Base-by-base conservation (phyloP, 35 echinoderm and acorn worm genomes). In the Apostichopus californicus region DNA sequence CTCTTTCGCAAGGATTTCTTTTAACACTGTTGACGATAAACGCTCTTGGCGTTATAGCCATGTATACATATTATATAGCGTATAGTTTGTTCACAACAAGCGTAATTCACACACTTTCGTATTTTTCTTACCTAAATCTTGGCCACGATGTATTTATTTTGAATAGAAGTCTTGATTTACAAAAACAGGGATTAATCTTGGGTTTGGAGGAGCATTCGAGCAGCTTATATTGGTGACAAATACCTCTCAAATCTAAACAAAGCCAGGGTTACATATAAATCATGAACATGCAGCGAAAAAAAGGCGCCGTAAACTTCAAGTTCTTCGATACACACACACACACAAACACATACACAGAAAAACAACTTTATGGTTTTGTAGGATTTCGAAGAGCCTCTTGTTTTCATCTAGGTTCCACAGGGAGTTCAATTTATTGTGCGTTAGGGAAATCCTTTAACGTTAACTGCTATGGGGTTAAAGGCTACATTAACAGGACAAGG, bases 71-170 rank as follows among this genome's bases (percentile, higher is more conserved):
- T 24, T 46, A 46, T 46, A 46, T 46, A 46, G 34, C 34, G 34
- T 46, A 46, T 46, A 46, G 34, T 75, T 75, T 18, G 71, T 75
- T 75, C 71, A 61, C 58, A 61, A 75, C 71, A n/a, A 18, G 71
- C 15, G 71, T 75, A 75, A 75, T 75, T 75, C 71, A 75, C 71
- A 75, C 71, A 75, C 71, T 75, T 22, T 75, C 17, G 71, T 75
- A 75, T 75, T 75, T 75, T 75, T 75, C 71, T 75, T 75, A n/a
- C 13, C 57, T 59, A 59, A 83, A 83, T 58, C 57, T 85, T 9
- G 55, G 81, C 18, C 81, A 59, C 55, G 57, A 85, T 85, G 57
- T 85, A 85, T 85, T 85, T 85, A 85, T 85, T 85, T 85, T 58
- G 81, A 60, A 23, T n/a, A 9, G 55, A 85, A 58, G 56, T 18